Conservation (phyloP, 2,888 invertebrate species). For the Clanis bilineata region DNA sequence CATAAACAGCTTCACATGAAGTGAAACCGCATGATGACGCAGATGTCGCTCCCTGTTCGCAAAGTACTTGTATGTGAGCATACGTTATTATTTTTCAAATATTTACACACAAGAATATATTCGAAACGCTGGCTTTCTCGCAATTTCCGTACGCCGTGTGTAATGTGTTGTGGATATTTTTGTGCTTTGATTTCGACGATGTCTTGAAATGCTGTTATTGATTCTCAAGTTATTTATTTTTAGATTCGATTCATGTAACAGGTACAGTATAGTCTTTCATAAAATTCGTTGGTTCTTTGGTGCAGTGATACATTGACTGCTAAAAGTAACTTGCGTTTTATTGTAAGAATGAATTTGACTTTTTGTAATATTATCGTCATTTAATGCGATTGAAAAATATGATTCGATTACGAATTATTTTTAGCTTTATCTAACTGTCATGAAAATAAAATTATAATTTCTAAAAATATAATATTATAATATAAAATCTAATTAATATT, state of each 20-base stretch:
- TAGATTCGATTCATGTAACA: not conserved
- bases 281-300: too few relatives aligned
- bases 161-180: slow-evolving; percentile 13
- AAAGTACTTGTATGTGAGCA: slow-evolving; percentile 25
- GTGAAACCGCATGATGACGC: slow-evolving; percentile 26
- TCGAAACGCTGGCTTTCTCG: slow-evolving; percentile 32
- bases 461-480: too few relatives aligned
- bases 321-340: too few relatives aligned
- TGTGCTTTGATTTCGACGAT: not conserved
- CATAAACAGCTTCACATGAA: slow-evolving; percentile 33
- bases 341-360: too few relatives aligned
- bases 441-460: too few relatives aligned
- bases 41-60: slow-evolving; percentile 15
- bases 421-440: too few relatives aligned
- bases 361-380: too few relatives aligned
- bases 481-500: too few relatives aligned
- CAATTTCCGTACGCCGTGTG: slow-evolving; percentile 34
- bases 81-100: slow-evolving; percentile 32
- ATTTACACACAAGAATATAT: slow-evolving; percentile 34
- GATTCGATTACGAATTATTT: too few relatives aligned
- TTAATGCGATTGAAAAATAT: too few relatives aligned
- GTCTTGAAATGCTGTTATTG: not conserved
- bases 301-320: too few relatives aligned
- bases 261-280: too few relatives aligned
- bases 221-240: not conserved